These are phyloP conservation scores for Steatocranus sp. DNA, from an alignment of 2,797 vertebrate species.

Conservation along the genomic window DNA sequence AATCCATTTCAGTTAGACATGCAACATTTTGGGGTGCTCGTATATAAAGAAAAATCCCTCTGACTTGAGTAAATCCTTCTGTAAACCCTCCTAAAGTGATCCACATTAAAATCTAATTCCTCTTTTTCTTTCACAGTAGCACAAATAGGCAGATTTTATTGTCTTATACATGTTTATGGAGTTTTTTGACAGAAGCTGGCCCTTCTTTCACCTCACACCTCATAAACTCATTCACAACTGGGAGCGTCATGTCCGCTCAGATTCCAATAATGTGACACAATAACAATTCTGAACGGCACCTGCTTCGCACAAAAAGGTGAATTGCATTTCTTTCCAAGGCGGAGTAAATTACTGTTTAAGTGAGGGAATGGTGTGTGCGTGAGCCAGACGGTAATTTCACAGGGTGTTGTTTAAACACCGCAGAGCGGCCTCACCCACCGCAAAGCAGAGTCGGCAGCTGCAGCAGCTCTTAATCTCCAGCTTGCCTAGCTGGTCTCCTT, in stretches of 20 bases:
- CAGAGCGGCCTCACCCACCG: conserved; percentile 41
- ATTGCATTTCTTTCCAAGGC: not conserved
- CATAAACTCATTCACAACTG: conserved; percentile 2
- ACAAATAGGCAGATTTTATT: not conserved
- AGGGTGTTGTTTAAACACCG: conserved; percentile 51
- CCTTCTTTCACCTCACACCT: not conserved
- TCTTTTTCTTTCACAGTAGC: not conserved
- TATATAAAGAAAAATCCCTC: not conserved
- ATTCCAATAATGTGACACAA: not conserved
- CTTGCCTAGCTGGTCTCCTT: conserved; percentile 50
- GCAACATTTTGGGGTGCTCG: not conserved
- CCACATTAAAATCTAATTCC: conserved; percentile 1
- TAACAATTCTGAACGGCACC: not conserved
- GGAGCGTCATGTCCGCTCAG: not conserved
- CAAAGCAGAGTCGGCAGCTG: conserved; percentile 25
- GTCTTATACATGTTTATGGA: not conserved
- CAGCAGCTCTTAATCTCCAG: conserved; percentile 49
- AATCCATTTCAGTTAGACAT: not conserved
- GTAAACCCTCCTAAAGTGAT: not conserved
- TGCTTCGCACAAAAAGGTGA: not conserved
- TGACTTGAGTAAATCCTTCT: not conserved
- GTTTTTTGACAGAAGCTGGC: not conserved
- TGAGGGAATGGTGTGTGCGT: conserved; percentile 1
- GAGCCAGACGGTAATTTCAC: conserved; percentile 39
- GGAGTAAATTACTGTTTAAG: conserved; percentile 45